These are phyloP conservation scores for Zaprionus tsacasi DNA, from an alignment of 1,140 invertebrate species.

Conservation along the genomic window DNA sequence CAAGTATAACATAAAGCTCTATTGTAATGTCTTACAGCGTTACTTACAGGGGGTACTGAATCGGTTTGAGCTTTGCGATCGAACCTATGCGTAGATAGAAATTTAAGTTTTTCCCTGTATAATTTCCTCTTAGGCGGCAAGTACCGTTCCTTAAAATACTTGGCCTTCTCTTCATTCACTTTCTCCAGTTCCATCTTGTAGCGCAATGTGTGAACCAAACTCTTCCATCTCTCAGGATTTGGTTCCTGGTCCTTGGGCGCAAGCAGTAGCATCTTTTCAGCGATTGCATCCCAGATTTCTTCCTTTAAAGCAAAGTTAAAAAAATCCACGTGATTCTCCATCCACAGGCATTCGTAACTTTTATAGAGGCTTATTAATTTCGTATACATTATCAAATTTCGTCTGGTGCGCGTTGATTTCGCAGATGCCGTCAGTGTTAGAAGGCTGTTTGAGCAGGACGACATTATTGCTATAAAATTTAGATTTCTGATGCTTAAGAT, in stretches of 20 bases:
- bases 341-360: constrained; percentile 59
- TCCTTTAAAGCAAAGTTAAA: constrained; percentile 49
- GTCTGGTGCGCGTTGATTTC: neutral
- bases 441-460: neutral
- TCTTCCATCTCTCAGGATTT: constrained; percentile 49
- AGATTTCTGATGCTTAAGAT: constrained; percentile 5
- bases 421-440: neutral
- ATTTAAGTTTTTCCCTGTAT: constrained; percentile 44
- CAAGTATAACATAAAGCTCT: neutral
- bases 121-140: constrained; percentile 1
- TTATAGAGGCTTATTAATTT: constrained; percentile 60
- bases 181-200: constrained; percentile 52
- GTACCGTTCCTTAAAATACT: neutral
- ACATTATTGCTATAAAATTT: neutral
- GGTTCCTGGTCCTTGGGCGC: neutral
- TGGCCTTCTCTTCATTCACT: constrained; percentile 29
- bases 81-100: constrained; percentile 56
- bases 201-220: constrained; percentile 42
- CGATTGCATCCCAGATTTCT: constrained; percentile 53
- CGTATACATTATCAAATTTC: constrained; percentile 4
- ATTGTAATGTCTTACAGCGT: neutral
- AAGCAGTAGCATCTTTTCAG: constrained; percentile 39
- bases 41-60: neutral
- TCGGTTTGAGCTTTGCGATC: constrained; percentile 1
- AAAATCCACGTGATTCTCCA: constrained; percentile 54